Evolutionary conservation across 2,797 vertebrate genomes (phyloP).

Genomic region (Microctenopoma stevenorrisi): DNA sequence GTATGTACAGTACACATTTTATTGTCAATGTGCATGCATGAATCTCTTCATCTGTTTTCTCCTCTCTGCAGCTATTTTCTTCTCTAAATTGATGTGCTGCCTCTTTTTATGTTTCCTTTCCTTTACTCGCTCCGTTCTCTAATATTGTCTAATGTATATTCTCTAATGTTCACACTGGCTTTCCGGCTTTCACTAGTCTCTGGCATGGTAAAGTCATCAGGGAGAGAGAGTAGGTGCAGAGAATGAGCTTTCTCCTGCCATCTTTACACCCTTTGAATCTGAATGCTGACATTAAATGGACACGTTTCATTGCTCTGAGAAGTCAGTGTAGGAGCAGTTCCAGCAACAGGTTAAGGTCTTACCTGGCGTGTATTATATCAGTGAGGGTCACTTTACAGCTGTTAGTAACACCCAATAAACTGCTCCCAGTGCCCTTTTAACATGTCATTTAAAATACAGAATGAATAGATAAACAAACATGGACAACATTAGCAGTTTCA

Average conservation of each 20-base stretch:
- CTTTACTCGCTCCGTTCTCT: background rate
- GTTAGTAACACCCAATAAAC: slow-evolving; percentile 34
- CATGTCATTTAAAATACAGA: slow-evolving; percentile 14
- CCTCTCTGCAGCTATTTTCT: background rate
- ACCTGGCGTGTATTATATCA: background rate
- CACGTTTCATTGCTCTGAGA: slow-evolving; percentile 47
- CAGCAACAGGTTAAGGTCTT: slow-evolving; percentile 1
- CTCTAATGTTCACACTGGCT: background rate
- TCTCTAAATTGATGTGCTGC: background rate
- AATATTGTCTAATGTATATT: too few species aligned
- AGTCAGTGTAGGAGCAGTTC: slow-evolving; percentile 21
- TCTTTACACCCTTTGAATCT: background rate
- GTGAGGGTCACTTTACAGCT: slow-evolving; percentile 1
- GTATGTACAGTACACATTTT: too few species aligned
- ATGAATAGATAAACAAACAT: background rate
- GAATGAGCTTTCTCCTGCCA: slow-evolving; percentile 26
- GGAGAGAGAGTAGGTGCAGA: background rate
- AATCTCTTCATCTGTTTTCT: slow-evolving; percentile 18
- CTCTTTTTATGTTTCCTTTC: background rate
- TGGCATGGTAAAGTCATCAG: slow-evolving; percentile 52
- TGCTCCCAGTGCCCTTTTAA: slow-evolving; percentile 12
- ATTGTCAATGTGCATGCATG: too few species aligned
- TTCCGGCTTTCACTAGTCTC: slow-evolving; percentile 17
- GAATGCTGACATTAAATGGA: slow-evolving; percentile 16
- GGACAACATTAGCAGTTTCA: background rate